These are phyloP conservation scores for Encarsia formosa DNA, from an alignment of 2,888 invertebrate species.

Conservation along the genomic window DNA sequence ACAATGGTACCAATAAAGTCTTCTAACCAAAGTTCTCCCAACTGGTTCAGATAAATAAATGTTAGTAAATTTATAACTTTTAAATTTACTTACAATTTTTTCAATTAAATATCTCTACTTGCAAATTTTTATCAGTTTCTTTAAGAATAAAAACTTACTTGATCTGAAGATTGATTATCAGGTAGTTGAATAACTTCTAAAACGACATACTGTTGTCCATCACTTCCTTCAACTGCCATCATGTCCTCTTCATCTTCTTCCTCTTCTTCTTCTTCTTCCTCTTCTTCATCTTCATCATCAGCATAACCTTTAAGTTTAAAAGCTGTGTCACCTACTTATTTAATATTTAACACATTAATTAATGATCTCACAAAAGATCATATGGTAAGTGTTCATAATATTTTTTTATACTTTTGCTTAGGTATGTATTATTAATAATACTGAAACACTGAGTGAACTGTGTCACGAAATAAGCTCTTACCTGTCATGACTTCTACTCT, in stretches of 20 bases:
- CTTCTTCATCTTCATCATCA: conserved; percentile 52
- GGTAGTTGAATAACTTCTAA: conserved; percentile 79
- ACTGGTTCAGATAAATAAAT: too few species aligned
- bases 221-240: conserved; percentile 66
- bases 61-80: too few species aligned
- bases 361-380: conserved; percentile 45
- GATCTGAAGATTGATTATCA: conserved; percentile 64
- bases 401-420: not conserved
- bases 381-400: conserved; percentile 39
- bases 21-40: too few species aligned
- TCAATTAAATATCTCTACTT: too few species aligned
- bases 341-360: conserved; percentile 42
- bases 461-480: conserved; percentile 31
- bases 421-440: not conserved
- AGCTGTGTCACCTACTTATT: conserved; percentile 35
- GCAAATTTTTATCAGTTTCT: too few species aligned
- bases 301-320: conserved; percentile 50
- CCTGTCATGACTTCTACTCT: conserved; percentile 51
- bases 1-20: too few species aligned
- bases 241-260: conserved; percentile 59
- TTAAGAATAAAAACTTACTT: conserved; percentile 52
- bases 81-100: too few species aligned
- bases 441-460: not conserved
- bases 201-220: conserved; percentile 85
- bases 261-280: conserved; percentile 54